phyloP scores from a whole-genome alignment of 2,113 vertebrate genomes.

The Rhadina sibilatrix region DNA sequence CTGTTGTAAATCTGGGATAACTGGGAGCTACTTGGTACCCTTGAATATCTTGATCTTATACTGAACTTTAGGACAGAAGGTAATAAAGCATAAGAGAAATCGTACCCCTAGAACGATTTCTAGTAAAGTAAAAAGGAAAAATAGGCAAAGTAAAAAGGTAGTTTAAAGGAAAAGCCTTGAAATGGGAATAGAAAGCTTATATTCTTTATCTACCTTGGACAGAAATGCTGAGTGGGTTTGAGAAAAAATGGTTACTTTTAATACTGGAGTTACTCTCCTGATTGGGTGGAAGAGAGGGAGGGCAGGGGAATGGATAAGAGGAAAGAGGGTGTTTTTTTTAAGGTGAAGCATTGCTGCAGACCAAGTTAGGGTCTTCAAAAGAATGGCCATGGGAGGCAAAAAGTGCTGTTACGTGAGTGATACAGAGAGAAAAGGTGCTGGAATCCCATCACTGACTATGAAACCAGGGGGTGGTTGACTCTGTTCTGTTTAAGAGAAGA shows the following conservation, averaged over 20 bases:
- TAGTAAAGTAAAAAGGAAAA: too few species aligned
- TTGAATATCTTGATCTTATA: neutral
- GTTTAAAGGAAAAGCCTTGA: neutral
- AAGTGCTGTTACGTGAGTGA: neutral
- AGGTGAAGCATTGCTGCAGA: neutral
- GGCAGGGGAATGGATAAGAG: neutral
- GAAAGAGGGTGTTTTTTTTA: neutral
- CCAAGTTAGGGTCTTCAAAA: neutral
- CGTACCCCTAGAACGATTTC: neutral
- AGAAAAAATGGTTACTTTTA: neutral
- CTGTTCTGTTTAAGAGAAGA: constrained; percentile 8
- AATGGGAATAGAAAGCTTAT: neutral
- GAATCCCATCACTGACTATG: neutral
- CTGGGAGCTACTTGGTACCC: neutral
- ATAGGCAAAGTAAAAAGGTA: neutral
- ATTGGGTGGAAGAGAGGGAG: neutral
- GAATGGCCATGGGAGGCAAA: neutral
- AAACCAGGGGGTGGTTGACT: constrained; percentile 22
- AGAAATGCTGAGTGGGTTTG: neutral
- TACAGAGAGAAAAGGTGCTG: neutral
- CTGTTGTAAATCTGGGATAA: neutral
- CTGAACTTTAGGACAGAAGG: neutral
- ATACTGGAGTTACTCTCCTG: neutral
- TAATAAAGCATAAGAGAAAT: neutral
- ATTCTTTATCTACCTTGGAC: neutral